Base-by-base conservation (phyloP, 2,113 vertebrate species). In the Eublepharis macularius region DNA sequence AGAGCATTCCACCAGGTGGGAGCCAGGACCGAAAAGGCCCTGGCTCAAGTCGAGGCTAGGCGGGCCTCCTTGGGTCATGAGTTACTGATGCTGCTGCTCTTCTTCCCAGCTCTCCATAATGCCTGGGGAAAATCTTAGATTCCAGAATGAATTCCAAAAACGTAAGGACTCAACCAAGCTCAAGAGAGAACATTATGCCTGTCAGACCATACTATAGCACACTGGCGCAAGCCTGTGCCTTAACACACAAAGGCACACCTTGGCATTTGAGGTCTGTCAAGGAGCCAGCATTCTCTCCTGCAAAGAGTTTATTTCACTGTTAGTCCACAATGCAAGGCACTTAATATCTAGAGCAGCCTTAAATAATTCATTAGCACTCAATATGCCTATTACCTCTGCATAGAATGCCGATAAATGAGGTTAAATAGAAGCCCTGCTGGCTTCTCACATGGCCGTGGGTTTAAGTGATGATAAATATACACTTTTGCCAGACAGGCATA, bases 281-380 rank as follows among this genome's bases (percentile, higher is more conserved):
- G 29, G 39, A n/a, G 24, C 34, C 85, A 2, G 34, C 34, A 78
- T 89, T 88, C 86, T 7, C 80, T 36, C 76, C 63, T 86, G 81
- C 76, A 88, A 90, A 69, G 43, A 17, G 6, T 87, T 81, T 87
- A 77, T 90, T 86, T 89, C 82, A 81, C 87, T 91, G 86, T 89
- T 93, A 86, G 82, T 85, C 83, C 34, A 89, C 76, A 89, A 79
- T 87, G 85, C 81, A 83, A 84, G 88, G 72, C 69, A 74, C 91
- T 92, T 93, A 89, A 90, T 93, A 93, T 87, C 91, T 89, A 76
- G 72, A 86, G 81, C 17, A 76, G 83, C 82, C 89, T 93, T 93
- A 92, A 95, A 93, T 92, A 94, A 93, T 92, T 94, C 80, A 93
- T 94, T 93, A 93, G 81, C 1, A 0, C 78, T 94, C 83, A 36